A percentile compares a stretch with the other conserved stretches of the same genome.
Conservation (phyloP, 2,113 vertebrate genomes). For the Alligator mississippiensis region DNA sequence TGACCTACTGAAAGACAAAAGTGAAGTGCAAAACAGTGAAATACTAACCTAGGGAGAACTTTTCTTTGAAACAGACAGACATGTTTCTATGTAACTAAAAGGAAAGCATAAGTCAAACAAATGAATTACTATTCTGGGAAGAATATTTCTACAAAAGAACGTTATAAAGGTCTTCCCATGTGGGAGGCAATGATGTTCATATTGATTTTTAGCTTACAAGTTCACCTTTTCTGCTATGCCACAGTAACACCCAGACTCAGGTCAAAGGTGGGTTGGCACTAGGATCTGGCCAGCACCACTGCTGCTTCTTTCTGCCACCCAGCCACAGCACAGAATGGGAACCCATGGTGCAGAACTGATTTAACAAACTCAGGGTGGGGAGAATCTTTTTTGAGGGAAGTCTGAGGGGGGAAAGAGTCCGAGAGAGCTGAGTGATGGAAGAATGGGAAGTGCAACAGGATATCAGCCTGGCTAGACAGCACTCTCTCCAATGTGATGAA, state of each 20-base stretch:
- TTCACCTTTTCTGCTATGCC: not conserved
- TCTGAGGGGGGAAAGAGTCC: too few relatives aligned
- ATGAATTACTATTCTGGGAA: slow-evolving; percentile 6
- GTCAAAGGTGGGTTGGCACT: too few relatives aligned
- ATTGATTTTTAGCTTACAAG: slow-evolving; percentile 18
- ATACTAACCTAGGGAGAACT: not conserved
- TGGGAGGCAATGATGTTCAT: slow-evolving; percentile 4
- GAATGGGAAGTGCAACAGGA: too few relatives aligned
- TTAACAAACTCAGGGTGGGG: too few relatives aligned
- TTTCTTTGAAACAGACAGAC: not conserved
- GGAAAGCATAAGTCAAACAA: not conserved
- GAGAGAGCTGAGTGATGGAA: too few relatives aligned
- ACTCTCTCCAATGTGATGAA: too few relatives aligned
- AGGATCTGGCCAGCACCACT: too few relatives aligned
- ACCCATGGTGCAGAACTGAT: too few relatives aligned
- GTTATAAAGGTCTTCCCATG: not conserved
- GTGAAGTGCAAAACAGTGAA: not conserved
- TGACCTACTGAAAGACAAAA: not conserved
- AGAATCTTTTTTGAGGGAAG: too few relatives aligned
- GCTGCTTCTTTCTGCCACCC: too few relatives aligned
- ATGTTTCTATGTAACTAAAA: not conserved
- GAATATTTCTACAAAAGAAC: not conserved
- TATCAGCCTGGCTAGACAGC: too few relatives aligned
- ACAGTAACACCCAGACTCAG: not conserved
- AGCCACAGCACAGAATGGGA: too few relatives aligned